Percentiles rank a stretch among this genome's conserved stretches.
phyloP scores from a whole-genome alignment of 2,888 invertebrate species.

The Leptopilina drosophilae region DNA sequence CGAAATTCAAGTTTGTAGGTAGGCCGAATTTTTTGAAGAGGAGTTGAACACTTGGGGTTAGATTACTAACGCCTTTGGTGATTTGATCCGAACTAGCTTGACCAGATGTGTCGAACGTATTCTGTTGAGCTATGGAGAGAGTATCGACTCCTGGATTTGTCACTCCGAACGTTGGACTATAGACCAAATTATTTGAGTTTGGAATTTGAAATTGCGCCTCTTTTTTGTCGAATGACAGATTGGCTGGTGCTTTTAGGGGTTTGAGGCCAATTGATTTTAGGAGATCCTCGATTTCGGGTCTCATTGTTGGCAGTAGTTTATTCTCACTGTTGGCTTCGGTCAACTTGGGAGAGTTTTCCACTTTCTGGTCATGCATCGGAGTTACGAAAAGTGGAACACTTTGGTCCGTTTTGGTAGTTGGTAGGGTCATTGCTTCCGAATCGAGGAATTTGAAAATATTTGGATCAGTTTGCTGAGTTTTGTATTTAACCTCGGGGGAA shows the following conservation, averaged over 20 bases:
- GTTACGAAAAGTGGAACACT: conserved; percentile 65
- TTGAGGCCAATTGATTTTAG: conserved; percentile 77
- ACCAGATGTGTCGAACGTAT: conserved; percentile 64
- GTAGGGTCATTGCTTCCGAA: conserved; percentile 39
- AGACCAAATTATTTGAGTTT: conserved; percentile 50
- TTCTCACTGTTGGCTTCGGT: conserved; percentile 41
- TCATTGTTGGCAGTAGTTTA: conserved; percentile 62
- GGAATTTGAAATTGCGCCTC: conserved; percentile 28
- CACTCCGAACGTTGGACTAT: conserved; percentile 51
- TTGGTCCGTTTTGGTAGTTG: conserved; percentile 49
- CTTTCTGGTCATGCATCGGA: conserved; percentile 52
- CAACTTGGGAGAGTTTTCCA: background rate
- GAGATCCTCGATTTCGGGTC: conserved; percentile 73
- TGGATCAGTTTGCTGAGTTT: conserved; percentile 43
- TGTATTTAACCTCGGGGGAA: conserved; percentile 43
- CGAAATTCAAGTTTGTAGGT: conserved; percentile 58
- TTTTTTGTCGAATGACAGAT: background rate
- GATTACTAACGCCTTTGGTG: conserved; percentile 68
- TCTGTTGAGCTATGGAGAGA: conserved; percentile 62
- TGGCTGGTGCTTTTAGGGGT: conserved; percentile 52
- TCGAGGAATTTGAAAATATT: conserved; percentile 44
- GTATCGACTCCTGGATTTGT: conserved; percentile 48
- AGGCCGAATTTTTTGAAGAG: conserved; percentile 72
- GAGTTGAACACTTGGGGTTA: conserved; percentile 71
- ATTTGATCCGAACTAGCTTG: conserved; percentile 64